Conservation (phyloP, 2,888 invertebrate genomes). For the Agriopis leucophaearia region DNA sequence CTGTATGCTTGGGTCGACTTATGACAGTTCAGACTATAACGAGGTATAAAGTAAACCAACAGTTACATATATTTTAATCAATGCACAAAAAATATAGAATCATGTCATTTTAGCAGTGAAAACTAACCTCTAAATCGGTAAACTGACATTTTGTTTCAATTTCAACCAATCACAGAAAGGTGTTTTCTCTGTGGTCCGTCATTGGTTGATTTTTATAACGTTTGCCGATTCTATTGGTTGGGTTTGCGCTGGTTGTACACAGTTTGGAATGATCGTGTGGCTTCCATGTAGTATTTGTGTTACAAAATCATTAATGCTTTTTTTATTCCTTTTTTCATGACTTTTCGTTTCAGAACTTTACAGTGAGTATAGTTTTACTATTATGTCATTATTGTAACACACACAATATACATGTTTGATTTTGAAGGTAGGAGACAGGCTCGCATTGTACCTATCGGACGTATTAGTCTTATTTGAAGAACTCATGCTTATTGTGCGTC, state of each 20-base stretch:
- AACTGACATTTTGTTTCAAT: constrained; percentile 9
- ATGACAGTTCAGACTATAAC: constrained; percentile 84
- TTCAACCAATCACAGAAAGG: constrained; percentile 29
- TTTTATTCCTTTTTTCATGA: constrained; percentile 71
- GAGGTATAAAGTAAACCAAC: constrained; percentile 72
- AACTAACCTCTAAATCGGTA: constrained; percentile 32
- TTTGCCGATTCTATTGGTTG: constrained; percentile 23
- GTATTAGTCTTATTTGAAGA: too few species aligned
- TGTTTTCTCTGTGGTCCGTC: background rate
- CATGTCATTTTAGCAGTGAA: constrained; percentile 45
- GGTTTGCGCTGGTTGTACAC: constrained; percentile 38
- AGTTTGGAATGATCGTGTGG: constrained; percentile 48
- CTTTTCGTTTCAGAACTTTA: constrained; percentile 73
- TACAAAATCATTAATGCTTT: constrained; percentile 65
- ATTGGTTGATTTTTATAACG: constrained; percentile 28
- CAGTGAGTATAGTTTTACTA: constrained; percentile 65
- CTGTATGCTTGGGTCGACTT: constrained; percentile 89
- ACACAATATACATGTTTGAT: background rate
- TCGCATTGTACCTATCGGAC: too few species aligned
- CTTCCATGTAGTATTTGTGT: constrained; percentile 83
- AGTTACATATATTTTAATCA: constrained; percentile 47
- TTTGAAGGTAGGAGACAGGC: too few species aligned
- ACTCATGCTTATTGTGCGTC: too few species aligned
- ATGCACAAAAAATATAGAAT: constrained; percentile 43
- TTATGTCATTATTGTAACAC: constrained; percentile 8